phyloP scores from a whole-genome alignment of 2,113 vertebrate genomes.

The Corvus cornix region DNA sequence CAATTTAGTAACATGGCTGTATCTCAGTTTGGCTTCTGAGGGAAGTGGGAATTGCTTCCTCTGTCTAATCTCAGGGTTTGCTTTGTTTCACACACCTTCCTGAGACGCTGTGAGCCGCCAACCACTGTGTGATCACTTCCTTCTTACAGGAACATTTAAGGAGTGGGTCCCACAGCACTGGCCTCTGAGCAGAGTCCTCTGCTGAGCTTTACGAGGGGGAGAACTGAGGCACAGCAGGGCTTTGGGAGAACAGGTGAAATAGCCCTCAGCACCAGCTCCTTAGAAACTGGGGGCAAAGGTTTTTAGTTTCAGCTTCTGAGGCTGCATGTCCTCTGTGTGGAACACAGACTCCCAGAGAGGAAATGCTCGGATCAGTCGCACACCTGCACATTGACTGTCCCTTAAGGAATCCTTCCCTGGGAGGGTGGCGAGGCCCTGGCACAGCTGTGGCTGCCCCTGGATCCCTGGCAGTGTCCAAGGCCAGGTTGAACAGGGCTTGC shows the following conservation, averaged over 20 bases:
- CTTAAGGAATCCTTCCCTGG: fast-evolving
- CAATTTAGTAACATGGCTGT: not conserved
- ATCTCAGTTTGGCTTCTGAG: not conserved
- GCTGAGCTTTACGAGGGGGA: not conserved
- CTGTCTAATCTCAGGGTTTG: not conserved
- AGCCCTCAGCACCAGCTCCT: not conserved
- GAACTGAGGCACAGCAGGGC: not conserved
- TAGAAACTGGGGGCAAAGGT: not conserved
- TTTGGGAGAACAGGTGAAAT: not conserved
- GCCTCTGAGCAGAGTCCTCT: not conserved
- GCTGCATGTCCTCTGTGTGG: not conserved
- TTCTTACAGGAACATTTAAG: not conserved
- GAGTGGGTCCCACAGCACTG: not conserved
- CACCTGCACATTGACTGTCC: not conserved
- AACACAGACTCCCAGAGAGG: not conserved
- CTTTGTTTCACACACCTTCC: not conserved
- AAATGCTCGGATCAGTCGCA: not conserved
- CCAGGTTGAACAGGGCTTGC: not conserved
- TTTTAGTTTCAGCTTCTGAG: not conserved
- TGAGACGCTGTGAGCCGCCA: not conserved
- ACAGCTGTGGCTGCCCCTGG: not conserved
- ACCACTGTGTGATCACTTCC: fast-evolving
- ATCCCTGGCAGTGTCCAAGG: not conserved
- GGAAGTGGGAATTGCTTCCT: not conserved
- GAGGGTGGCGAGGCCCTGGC: not conserved